A percentile compares a stretch with the other conserved stretches of the same genome.
phyloP scores from a whole-genome alignment of 2,797 vertebrate species.

The Pygocentrus nattereri region DNA sequence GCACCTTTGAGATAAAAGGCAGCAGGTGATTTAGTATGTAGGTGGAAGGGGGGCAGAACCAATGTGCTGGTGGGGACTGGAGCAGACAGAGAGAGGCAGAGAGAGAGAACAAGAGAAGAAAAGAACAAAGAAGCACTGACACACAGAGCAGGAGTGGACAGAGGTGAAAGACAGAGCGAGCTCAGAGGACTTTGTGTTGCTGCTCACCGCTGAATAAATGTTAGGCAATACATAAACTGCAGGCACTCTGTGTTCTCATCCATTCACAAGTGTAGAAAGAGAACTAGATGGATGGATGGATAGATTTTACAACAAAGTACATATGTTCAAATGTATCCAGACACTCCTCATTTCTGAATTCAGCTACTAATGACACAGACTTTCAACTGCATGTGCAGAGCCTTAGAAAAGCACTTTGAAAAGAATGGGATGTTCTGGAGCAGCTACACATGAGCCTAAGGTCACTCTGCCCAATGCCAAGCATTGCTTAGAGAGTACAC shows the following conservation, averaged over 20 bases:
- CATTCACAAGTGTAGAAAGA: not conserved
- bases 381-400: too few relatives aligned
- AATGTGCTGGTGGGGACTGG: not conserved
- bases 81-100: not conserved
- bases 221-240: not conserved
- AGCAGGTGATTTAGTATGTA: conserved; percentile 1
- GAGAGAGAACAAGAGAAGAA: not conserved
- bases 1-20: not conserved
- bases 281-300: not conserved
- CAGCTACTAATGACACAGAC: not conserved
- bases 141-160: conserved; percentile 11
- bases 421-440: not conserved
- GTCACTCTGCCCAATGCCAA: not conserved
- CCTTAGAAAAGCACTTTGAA: too few relatives aligned
- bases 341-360: not conserved
- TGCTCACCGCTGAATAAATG: not conserved
- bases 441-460: not conserved
- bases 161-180: not conserved
- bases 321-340: not conserved
- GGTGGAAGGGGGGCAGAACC: not conserved
- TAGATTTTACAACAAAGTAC: too few relatives aligned
- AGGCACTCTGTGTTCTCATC: not conserved
- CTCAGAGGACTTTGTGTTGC: not conserved
- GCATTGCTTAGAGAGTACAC: not conserved
- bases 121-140: conserved; percentile 6